Evolutionary conservation across 2,113 vertebrate genomes (phyloP).

Genomic region (Eleginops maclovinus): DNA sequence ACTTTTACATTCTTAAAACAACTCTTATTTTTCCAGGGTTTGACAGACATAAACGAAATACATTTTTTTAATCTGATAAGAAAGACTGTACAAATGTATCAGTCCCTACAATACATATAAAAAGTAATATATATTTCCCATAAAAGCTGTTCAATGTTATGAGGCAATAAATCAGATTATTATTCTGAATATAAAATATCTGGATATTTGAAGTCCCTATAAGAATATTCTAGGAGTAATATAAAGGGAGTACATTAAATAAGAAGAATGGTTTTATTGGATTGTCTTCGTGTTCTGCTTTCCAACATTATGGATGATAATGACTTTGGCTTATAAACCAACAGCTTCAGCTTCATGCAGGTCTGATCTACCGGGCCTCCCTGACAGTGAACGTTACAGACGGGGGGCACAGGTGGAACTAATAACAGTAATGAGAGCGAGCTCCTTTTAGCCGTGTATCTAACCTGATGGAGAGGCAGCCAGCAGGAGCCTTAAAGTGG

Average conservation of each 20-base stretch:
- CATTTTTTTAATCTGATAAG: background rate
- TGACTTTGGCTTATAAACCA: background rate
- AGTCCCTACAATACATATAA: background rate
- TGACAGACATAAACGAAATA: background rate
- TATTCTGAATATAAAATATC: too few species aligned
- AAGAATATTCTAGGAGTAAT: background rate
- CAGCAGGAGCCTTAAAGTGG: background rate
- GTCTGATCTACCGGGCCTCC: background rate
- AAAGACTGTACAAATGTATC: background rate
- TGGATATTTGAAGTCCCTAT: background rate
- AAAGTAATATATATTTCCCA: background rate
- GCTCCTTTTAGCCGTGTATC: background rate
- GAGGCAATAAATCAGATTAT: too few species aligned
- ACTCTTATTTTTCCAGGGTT: background rate
- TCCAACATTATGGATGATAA: background rate
- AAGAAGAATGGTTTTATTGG: background rate
- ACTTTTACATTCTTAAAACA: background rate
- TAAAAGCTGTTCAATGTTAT: background rate
- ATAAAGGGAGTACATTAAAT: background rate
- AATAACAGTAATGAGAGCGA: constrained; percentile 3
- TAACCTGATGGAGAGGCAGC: background rate
- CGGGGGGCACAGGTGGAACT: background rate
- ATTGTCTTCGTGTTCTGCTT: too few species aligned
- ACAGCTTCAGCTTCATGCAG: background rate
- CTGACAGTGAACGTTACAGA: background rate